Conservation (phyloP, 2,113 vertebrate species). For the Sturnus vulgaris region DNA sequence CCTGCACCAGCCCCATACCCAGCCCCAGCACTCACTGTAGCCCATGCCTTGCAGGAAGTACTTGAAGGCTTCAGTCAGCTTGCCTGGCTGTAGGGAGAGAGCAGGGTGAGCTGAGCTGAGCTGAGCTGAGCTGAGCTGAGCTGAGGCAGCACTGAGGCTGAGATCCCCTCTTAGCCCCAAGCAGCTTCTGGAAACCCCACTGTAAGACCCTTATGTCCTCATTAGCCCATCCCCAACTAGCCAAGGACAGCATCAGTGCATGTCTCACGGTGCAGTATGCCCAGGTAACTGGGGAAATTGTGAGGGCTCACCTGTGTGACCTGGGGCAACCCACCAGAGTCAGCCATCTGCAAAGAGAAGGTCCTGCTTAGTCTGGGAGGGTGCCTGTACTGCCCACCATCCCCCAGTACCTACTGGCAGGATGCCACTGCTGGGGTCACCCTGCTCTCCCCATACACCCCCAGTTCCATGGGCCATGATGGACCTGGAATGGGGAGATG, state of each 20-base stretch:
- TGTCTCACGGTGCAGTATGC: not conserved
- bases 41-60: slow-evolving; percentile 99
- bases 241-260: not conserved
- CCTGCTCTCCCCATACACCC: not conserved
- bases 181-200: not conserved
- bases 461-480: not conserved
- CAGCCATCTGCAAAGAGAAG: slow-evolving; percentile 87
- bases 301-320: slow-evolving; percentile 88
- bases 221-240: not conserved
- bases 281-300: not conserved
- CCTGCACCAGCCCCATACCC: rapidly evolving
- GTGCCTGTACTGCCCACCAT: not conserved
- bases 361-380: not conserved
- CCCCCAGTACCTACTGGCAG: not conserved
- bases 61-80: slow-evolving; percentile 97
- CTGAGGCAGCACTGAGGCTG: not conserved
- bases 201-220: rapidly evolving
- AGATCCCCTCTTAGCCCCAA: rapidly evolving
- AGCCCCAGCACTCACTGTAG: slow-evolving; percentile 87
- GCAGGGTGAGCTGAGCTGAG: not conserved
- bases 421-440: not conserved
- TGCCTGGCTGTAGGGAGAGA: slow-evolving; percentile 82
- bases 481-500: not conserved
- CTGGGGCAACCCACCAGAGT: slow-evolving; percentile 94
- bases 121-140: not conserved